These are phyloP conservation scores for Cerceris rybyensis DNA, from an alignment of 2,888 invertebrate genomes.

Conservation along the genomic window DNA sequence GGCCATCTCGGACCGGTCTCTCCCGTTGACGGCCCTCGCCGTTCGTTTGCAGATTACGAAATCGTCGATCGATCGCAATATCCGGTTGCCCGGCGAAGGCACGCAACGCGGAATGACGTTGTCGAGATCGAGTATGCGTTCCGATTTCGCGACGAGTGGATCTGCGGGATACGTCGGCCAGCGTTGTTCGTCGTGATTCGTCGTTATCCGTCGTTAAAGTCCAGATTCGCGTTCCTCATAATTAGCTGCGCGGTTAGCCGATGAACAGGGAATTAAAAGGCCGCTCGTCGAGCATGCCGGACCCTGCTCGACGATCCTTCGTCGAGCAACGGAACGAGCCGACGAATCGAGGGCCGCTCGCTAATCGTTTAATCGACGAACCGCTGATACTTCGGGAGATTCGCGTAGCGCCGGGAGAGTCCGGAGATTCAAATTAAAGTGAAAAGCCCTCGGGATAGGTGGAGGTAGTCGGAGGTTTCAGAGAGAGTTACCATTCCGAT, in stretches of 20 bases:
- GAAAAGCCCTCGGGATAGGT: too few relatives aligned
- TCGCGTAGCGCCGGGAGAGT: too few relatives aligned
- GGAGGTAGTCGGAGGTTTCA: too few relatives aligned
- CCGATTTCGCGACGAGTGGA: constrained; percentile 35
- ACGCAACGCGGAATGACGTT: constrained; percentile 44
- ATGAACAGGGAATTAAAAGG: constrained; percentile 62
- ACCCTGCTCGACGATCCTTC: constrained; percentile 29
- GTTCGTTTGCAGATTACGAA: too few relatives aligned
- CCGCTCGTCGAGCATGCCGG: constrained; percentile 48
- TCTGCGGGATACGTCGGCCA: constrained; percentile 15
- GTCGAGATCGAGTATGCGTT: constrained; percentile 57
- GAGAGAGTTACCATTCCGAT: too few relatives aligned
- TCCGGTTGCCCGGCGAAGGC: constrained; percentile 1
- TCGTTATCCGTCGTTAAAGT: constrained; percentile 26
- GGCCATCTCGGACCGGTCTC: not conserved
- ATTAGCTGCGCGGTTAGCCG: constrained; percentile 26
- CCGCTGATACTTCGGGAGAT: not conserved
- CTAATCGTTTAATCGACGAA: not conserved
- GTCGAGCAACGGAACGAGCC: constrained; percentile 7
- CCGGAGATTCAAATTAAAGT: not conserved
- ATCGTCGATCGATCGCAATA: too few relatives aligned
- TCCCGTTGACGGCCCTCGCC: too few relatives aligned
- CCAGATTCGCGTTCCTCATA: constrained; percentile 10
- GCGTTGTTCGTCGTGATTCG: constrained; percentile 25
- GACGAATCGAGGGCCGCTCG: not conserved